Base-by-base conservation (phyloP, 2,888 invertebrate genomes). In the Listrodromus nycthemerus region DNA sequence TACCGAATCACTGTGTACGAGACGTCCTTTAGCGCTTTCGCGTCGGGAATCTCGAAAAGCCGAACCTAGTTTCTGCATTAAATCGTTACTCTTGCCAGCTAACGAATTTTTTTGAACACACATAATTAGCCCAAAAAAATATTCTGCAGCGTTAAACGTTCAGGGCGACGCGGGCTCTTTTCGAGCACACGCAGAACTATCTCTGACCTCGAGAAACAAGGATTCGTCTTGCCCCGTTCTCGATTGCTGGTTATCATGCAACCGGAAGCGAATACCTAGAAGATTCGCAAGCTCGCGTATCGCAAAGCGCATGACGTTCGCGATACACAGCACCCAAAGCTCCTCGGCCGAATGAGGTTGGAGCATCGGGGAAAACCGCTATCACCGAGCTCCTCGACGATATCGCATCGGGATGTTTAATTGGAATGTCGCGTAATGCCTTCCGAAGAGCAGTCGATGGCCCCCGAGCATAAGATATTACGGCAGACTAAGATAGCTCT, bases 371-470 rank as follows among this genome's bases (percentile, higher is more conserved):
- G 52, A 33, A 24, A 71, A 80, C 65, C 63, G 27, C 70, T 63
- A 48, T 37, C 24, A 24, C 66, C 2, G 65, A 45, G 41, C 27
- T 50, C 52, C n/a, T 55, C 16, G 19, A 55, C 52, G 65, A 73
- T 55, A 78, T 65, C 69, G 61, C 61, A 52, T 61, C 52, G 24
- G 83, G 82, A 73, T 79, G 67, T 80, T 86, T 86, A 82, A 86
- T 86, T 86, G 86, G 78, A 86, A 86, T 86, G 79, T 85, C 86
- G 74, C 73, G 86, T 86, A 86, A 86, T 86, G 80, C 85, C 75
- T 69, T 80, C 21, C 45, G 6, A n/a, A n/a, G 41, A 67, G 24
- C 55, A 41, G 24, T 24, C 55, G 10, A 55, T 24, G 24, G 55
- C 16, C 24, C 10, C 13, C 24, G 21, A 24, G 4, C 13, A 55